These are phyloP conservation scores for Tachina lurida DNA, from an alignment of 2,888 invertebrate species.

Conservation along the genomic window DNA sequence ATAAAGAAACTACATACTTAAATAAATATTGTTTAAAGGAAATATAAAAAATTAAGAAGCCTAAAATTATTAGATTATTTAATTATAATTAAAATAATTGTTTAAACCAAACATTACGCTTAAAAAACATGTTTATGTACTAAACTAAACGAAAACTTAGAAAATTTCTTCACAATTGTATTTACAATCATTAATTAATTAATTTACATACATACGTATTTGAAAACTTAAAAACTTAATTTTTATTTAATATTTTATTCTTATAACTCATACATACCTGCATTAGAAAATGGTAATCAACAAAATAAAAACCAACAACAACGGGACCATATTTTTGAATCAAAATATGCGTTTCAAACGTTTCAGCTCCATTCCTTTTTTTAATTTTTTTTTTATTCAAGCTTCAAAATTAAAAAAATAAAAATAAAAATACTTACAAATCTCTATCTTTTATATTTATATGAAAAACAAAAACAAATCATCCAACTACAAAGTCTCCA, in stretches of 20 bases:
- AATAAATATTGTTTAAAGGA: background rate
- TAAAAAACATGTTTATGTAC: constrained; percentile 16
- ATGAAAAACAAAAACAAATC: constrained; percentile 22
- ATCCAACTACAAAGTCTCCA: constrained; percentile 54
- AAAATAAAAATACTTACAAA: constrained; percentile 7
- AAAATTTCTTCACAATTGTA: constrained; percentile 6
- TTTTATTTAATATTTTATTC: background rate
- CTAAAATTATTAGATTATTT: constrained; percentile 6
- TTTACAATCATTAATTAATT: constrained; percentile 19
- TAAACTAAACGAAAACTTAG: background rate
- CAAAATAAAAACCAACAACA: constrained; percentile 66
- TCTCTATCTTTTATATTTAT: constrained; percentile 33
- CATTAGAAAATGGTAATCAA: constrained; percentile 38
- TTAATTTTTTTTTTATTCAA: constrained; percentile 8
- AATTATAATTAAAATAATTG: constrained; percentile 6
- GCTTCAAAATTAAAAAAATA: constrained; percentile 6
- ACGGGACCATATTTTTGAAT: constrained; percentile 83
- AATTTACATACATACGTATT: background rate
- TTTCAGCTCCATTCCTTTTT: constrained; percentile 43
- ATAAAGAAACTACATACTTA: background rate
- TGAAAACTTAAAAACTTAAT: background rate
- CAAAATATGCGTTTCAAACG: constrained; percentile 82
- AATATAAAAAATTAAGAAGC: background rate
- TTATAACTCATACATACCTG: background rate
- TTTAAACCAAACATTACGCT: constrained; percentile 43